A percentile compares a stretch with the other conserved stretches of the same genome.
These are phyloP conservation scores for Cantharis lateralis DNA, from an alignment of 2,888 invertebrate species.

Conservation along the genomic window DNA sequence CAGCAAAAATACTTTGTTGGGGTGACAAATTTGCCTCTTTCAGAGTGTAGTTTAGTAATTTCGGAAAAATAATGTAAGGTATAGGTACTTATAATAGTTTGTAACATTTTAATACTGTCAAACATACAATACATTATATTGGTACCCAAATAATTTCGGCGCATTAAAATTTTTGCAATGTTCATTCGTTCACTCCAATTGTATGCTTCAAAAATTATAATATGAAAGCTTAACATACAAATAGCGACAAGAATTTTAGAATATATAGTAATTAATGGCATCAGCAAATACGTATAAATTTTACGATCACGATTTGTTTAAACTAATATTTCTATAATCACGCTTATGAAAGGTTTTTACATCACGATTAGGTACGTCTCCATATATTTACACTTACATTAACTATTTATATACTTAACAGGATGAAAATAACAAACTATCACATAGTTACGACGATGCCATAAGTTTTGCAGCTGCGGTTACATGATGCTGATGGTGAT, in stretches of 20 bases:
- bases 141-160: no score
- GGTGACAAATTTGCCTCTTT: no score
- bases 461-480: conserved; percentile 83
- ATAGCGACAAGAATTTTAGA: neutral
- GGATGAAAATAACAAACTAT: neutral
- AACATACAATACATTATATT: neutral
- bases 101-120: neutral
- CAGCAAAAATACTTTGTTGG: no score
- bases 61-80: neutral
- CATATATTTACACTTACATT: neutral
- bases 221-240: neutral
- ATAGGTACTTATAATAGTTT: neutral
- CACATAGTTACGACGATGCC: conserved; percentile 72
- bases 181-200: neutral
- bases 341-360: conserved; percentile 13
- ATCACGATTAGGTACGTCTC: neutral
- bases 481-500: conserved; percentile 85
- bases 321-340: conserved; percentile 29
- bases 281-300: conserved; percentile 33
- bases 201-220: neutral
- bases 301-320: conserved; percentile 35
- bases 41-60: no score
- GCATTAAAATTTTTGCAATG: no score
- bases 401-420: neutral
- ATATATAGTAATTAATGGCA: conserved; percentile 11